Evolutionary conservation across 2,797 vertebrate genomes (phyloP).

Genomic region (Poeciliopsis paucimaculata): DNA sequence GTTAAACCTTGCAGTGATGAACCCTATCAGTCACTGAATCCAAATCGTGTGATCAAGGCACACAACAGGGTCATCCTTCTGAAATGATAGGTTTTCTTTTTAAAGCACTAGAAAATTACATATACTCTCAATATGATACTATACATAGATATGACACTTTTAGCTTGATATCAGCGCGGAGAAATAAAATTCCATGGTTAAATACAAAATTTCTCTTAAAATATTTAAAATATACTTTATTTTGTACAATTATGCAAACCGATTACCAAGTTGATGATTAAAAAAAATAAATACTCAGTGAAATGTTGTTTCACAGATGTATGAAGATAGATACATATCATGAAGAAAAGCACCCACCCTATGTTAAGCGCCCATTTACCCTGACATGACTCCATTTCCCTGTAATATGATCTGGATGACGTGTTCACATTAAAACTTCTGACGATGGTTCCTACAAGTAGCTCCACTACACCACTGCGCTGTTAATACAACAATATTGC

Average conservation of each 20-base stretch:
- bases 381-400: constrained; percentile 75
- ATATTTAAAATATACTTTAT: constrained; percentile 88
- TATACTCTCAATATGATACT: constrained; percentile 76
- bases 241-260: constrained; percentile 86
- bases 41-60: constrained; percentile 74
- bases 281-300: constrained; percentile 84
- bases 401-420: constrained; percentile 70
- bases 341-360: constrained; percentile 71
- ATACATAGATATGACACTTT: constrained; percentile 78
- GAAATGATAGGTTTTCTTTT: constrained; percentile 45
- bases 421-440: constrained; percentile 69
- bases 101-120: constrained; percentile 82
- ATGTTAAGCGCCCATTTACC: constrained; percentile 61
- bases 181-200: constrained; percentile 83
- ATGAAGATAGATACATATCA: constrained; percentile 70
- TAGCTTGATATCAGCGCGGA: constrained; percentile 74
- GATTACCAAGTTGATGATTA: constrained; percentile 82
- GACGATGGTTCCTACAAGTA: constrained; percentile 73
- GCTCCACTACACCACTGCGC: constrained; percentile 76
- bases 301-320: constrained; percentile 79
- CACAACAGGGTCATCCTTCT: constrained; percentile 67
- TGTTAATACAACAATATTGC: constrained; percentile 80
- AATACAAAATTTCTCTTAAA: constrained; percentile 88
- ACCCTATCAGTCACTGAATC: constrained; percentile 60
- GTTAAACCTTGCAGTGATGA: constrained; percentile 53